Base-by-base conservation (phyloP, 2,797 vertebrate genomes). In the Anguilla pacifica region DNA sequence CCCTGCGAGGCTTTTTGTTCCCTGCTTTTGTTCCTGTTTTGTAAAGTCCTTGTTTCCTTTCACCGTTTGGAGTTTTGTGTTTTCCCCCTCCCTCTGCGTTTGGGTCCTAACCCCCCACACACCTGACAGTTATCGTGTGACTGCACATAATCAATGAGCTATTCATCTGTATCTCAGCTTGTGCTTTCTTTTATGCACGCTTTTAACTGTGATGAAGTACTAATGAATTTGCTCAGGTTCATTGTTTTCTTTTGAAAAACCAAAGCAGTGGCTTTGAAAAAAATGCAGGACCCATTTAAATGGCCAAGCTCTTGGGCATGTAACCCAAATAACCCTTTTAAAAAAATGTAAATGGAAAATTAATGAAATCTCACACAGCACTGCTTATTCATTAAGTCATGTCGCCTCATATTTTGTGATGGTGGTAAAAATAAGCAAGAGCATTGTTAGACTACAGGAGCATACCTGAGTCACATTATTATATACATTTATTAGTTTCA, bases 261-360 rank as follows among this genome's bases (percentile, higher is more conserved):
- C 82, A 15, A 84, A 9, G 15, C 13, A 55, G 51, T 35, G 51
- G 49, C 49, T 57, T 84, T 28, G 51, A 84, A 57, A 84, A 57
- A 57, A 84, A 57, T 53, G 51, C 3, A 15, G 35, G 57, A 28
- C 53, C 17, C 31, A 57, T 84, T 84, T 84, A 84, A 84, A 57
- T 31, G 9, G 13, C 7, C 31, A 11, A 31, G 53, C 83, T 84
- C 22, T 31, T 22, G 53, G 83, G 31, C 25, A 57, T 31, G 53
- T 57, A 51, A 53, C 49, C 49, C 51, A 55, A 84, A 84, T 55
- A 57, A 35, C 51, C 83, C n/a, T 84, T 84, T 57, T 51, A 39
- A 57, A 31, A 57, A 31, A 57, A 31, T 13, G 57, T 1, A 59
- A 59, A 85, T 64, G 10, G 53, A 59, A 85, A 85, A 85, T 61